These are phyloP conservation scores for Xestoiulus laeticollis DNA, from an alignment of 2,888 invertebrate genomes.

Conservation along the genomic window DNA sequence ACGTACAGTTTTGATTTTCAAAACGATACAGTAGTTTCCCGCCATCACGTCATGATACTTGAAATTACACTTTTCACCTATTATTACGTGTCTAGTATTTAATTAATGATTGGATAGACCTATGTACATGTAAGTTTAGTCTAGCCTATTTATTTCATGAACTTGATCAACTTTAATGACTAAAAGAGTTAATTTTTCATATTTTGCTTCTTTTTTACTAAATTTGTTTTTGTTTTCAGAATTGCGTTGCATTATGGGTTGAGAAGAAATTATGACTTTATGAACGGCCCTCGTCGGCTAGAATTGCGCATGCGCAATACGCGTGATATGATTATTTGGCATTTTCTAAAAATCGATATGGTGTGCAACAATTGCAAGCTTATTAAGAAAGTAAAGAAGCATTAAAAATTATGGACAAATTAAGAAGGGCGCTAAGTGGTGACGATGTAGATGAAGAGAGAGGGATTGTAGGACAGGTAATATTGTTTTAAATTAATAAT, in stretches of 20 bases:
- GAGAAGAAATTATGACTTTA: not conserved
- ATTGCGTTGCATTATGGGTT: not conserved
- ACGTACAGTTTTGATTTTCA: no score
- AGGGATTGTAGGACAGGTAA: slow-evolving; percentile 52
- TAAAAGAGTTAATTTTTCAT: no score
- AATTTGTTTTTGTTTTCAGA: not conserved
- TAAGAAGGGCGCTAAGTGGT: slow-evolving; percentile 50
- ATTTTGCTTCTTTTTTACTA: not conserved
- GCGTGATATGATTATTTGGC: not conserved
- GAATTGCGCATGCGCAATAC: not conserved
- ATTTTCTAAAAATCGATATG: not conserved
- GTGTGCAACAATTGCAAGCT: slow-evolving; percentile 21
- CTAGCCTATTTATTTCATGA: no score
- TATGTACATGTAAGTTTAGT: no score
- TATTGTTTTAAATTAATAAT: not conserved
- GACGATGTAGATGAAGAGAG: slow-evolving; percentile 53
- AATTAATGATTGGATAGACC: no score
- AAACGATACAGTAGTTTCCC: no score
- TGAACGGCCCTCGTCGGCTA: not conserved
- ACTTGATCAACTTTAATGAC: no score
- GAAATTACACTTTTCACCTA: no score
- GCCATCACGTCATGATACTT: no score
- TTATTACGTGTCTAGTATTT: no score
- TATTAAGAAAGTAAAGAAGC: not conserved
- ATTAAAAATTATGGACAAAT: slow-evolving; percentile 48